Base-by-base conservation (phyloP, 2,113 vertebrate species). In the Tringa solitaria region DNA sequence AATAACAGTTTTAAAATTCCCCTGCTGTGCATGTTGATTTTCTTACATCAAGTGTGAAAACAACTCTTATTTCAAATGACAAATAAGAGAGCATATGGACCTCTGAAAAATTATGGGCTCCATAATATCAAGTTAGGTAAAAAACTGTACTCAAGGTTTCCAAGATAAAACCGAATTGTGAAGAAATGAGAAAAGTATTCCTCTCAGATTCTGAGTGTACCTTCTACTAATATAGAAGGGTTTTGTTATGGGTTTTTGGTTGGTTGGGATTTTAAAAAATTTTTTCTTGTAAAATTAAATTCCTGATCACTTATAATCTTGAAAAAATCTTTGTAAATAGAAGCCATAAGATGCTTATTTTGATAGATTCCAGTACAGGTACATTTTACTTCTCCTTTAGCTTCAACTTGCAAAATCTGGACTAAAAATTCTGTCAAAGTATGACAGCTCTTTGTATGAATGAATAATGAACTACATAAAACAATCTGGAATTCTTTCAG, bases 11-110 rank as follows among this genome's bases (percentile, higher is more conserved):
- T 89, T 79, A 60, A 57, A 93, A 94, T 80, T 85, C 57, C 39
- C 35, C 85, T 92, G 72, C 92, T 63, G 23, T 48, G 61, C 4
- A 1, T 89, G 57, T 69, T 86, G 43, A 92, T 89, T 73, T 84
- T 91, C 54, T 90, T 81, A 53, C 53, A 90, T 32, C 33, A 53
- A 92, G 89, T 87, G 90, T 82, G 94, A 92, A 95, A 96, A 75
- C 35, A 67, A 72, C 48, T 90, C 48, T 57, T 63, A 72, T 65
- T 94, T 87, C 63, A 84, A 89, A 89, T 0, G 2, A 75, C 46
- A 90, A 75, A 57, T 45, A 84, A 2, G 61, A 73, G 22, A 91
- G 39, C 94, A 94, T 68, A 89, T 64, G 76, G 85, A 81, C 37
- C 43, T 82, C 63, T 61, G 35, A 74, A 93, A 90, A 86, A 27